phyloP scores from a whole-genome alignment of 2,888 invertebrate genomes.

The Leucophora obtusa region DNA sequence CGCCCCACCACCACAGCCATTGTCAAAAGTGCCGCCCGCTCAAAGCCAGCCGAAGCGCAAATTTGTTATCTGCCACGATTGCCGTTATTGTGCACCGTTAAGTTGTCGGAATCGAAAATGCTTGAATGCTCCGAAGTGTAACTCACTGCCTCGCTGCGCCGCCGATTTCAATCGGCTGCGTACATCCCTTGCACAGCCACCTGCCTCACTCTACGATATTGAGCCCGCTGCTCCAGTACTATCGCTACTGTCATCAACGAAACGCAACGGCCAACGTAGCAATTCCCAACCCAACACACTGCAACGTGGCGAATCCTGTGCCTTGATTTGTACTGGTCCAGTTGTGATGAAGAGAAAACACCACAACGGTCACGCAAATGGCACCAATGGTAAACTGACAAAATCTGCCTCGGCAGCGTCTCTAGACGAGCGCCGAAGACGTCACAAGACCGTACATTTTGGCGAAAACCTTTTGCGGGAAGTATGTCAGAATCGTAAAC shows the following conservation, averaged over 20 bases:
- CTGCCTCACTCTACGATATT: conserved; percentile 73
- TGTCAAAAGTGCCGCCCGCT: conserved; percentile 66
- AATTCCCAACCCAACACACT: conserved; percentile 78
- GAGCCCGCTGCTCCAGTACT: conserved; percentile 68
- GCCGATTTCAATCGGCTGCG: conserved; percentile 78
- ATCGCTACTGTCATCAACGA: conserved; percentile 43
- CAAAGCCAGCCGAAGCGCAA: conserved; percentile 65
- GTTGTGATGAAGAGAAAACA: conserved; percentile 64
- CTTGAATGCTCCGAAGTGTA: conserved; percentile 78
- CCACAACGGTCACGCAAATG: conserved; percentile 67
- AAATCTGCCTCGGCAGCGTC: conserved; percentile 82
- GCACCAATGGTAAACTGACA: conserved; percentile 74
- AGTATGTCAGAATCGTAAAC: conserved; percentile 85
- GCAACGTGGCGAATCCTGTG: conserved; percentile 77
- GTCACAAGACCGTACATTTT: conserved; percentile 89
- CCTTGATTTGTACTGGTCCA: conserved; percentile 65
- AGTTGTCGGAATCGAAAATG: conserved; percentile 79
- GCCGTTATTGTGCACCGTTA: conserved; percentile 76
- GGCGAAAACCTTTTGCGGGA: conserved; percentile 87
- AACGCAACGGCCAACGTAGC: conserved; percentile 71
- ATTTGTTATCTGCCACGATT: conserved; percentile 77
- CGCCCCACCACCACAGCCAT: conserved; percentile 69
- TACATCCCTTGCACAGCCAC: conserved; percentile 74
- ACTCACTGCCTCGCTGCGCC: conserved; percentile 79
- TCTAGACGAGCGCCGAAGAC: conserved; percentile 84